These are phyloP conservation scores for Melipona bicolor DNA, from an alignment of 2,888 invertebrate genomes.

Conservation along the genomic window DNA sequence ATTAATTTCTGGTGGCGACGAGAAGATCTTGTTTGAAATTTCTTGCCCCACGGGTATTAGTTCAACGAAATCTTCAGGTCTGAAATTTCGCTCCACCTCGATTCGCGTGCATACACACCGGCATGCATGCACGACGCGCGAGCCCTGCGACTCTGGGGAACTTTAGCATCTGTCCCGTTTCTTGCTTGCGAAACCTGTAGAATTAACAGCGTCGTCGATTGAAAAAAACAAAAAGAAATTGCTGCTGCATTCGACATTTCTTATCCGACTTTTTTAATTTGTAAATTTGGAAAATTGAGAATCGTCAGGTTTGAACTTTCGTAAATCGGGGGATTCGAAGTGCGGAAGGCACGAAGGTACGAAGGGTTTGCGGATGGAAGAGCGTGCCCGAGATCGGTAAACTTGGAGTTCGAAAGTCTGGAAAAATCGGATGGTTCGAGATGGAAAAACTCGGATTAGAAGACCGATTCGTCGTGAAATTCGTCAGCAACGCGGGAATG, in stretches of 20 bases:
- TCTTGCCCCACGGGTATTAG: constrained; percentile 70
- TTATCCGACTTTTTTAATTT: not conserved
- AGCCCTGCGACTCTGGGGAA: constrained; percentile 35
- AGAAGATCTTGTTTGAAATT: constrained; percentile 70
- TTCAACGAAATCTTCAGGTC: constrained; percentile 59
- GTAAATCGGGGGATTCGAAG: not conserved
- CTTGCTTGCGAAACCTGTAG: constrained; percentile 40
- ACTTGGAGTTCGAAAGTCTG: too few species aligned
- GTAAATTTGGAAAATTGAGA: not conserved
- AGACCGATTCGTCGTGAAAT: not conserved
- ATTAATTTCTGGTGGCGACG: constrained; percentile 68
- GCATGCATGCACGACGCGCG: constrained; percentile 15
- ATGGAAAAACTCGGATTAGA: too few species aligned
- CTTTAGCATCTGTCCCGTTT: constrained; percentile 50
- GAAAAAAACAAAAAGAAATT: too few species aligned
- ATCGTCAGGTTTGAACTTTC: not conserved
- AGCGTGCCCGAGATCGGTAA: too few species aligned
- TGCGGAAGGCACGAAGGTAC: not conserved
- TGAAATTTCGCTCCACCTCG: constrained; percentile 60
- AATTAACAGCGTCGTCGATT: not conserved
- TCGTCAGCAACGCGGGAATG: not conserved
- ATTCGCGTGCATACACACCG: constrained; percentile 30
- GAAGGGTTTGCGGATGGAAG: too few species aligned
- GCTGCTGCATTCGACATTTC: not conserved
- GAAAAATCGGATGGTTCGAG: too few species aligned